Base-by-base conservation (phyloP, 2,113 vertebrate genomes). In the Abramis brama region DNA sequence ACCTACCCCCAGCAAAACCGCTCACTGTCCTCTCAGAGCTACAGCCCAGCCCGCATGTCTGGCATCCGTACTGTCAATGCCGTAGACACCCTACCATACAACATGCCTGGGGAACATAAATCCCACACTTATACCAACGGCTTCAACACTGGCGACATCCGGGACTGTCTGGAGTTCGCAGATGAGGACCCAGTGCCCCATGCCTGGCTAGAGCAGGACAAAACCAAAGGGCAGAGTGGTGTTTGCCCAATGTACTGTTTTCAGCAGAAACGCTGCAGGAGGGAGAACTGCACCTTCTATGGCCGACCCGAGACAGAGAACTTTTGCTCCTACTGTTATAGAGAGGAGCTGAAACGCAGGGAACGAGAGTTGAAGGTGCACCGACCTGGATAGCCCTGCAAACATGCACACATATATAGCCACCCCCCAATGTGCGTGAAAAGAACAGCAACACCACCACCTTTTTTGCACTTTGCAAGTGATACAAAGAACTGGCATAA, bases 1-100 rank as follows among this genome's bases (percentile, higher is more conserved):
- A 99, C 98, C 0, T 99, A 99, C 90, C 98, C 98, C 15, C 98
- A 99, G 87, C 97, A 99, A 93, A 99, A 98, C 94, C 96, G 97
- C 43, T 97, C 98, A 0, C 94, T 99, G 94, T 99, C 97, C 2
- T 99, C 98, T 33, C 97, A 99, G 89, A 98, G 96, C 91, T 99
- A 99, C 90, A 98, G 97, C 93, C 97, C 98, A 0, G 96, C 96
- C 15, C 96, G 97, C 43, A 89, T 97, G 90, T 95, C 96, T 0
- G 96, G 96, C 17, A 93, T 98, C 89, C 97, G 96, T 82, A 96
- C 96, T 0, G 94, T 96, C 87, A 96, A 97, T 93, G 95, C 83
- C 15, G 55, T 79, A 36, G 87, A 87, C 70, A 7, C 91, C 87
- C 92, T 97, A 89, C 93, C 97, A 82, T 98, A 94, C 84, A 94